phyloP scores from a whole-genome alignment of 1,140 invertebrate species.

The Drosophila nikananu region DNA sequence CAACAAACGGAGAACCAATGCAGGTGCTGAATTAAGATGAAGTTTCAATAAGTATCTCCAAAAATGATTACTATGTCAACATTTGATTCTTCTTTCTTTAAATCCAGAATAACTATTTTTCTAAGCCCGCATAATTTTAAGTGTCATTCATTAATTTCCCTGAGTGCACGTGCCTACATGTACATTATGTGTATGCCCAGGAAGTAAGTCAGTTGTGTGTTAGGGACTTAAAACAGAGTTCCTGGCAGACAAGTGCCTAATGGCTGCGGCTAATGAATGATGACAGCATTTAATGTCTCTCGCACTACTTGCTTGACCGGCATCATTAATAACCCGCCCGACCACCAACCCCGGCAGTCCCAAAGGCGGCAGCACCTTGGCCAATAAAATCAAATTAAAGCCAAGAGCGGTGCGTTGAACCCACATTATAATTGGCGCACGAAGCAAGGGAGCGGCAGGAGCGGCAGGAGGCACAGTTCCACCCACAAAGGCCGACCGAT shows the following conservation, averaged over 20 bases:
- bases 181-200: slow-evolving; percentile 21
- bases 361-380: slow-evolving; percentile 53
- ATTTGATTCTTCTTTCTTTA: too few relatives aligned
- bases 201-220: slow-evolving; percentile 63
- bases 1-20: neutral
- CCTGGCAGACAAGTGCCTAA: slow-evolving; percentile 65
- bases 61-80: too few relatives aligned
- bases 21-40: neutral
- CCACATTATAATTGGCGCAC: slow-evolving; percentile 40
- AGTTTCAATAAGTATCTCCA: neutral
- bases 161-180: slow-evolving; percentile 14
- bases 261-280: slow-evolving; percentile 79
- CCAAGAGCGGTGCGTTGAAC: slow-evolving; percentile 34
- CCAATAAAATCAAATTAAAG: slow-evolving; percentile 80
- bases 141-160: slow-evolving; percentile 8
- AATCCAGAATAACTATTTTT: neutral
- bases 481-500: slow-evolving; percentile 39
- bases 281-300: slow-evolving; percentile 75
- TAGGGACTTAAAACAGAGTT: slow-evolving; percentile 50
- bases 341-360: slow-evolving; percentile 27
- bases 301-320: slow-evolving; percentile 12
- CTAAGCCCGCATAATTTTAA: too few relatives aligned
- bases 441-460: neutral
- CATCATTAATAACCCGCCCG: slow-evolving; percentile 70
- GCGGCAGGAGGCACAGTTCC: neutral